Percentiles rank a stretch among this genome's conserved stretches.
Evolutionary conservation across 1,140 invertebrate genomes (phyloP).

Genomic region (Asbolus verrucosus): DNA sequence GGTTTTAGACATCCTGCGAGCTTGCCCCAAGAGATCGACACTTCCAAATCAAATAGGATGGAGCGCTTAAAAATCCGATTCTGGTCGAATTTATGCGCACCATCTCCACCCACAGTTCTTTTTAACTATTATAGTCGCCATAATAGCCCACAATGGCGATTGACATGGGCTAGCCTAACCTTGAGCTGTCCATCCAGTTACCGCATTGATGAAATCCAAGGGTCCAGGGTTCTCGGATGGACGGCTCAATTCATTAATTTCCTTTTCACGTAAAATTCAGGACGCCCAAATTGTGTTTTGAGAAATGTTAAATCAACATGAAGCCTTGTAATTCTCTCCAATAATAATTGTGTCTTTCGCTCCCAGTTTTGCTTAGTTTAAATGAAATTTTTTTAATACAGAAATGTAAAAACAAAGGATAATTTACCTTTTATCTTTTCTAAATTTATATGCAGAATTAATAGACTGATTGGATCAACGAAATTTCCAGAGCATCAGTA

Average conservation of each 20-base stretch:
- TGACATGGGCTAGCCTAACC: no score
- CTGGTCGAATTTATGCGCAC: neutral
- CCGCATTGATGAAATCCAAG: neutral
- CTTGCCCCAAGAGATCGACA: slow-evolving; percentile 16
- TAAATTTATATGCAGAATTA: no score
- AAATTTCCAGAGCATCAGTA: no score
- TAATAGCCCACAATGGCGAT: no score
- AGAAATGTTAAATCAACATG: neutral
- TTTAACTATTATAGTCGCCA: no score
- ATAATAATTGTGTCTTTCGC: neutral
- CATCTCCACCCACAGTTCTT: slow-evolving; percentile 8
- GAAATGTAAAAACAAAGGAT: no score
- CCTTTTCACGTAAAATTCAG: slow-evolving; percentile 8
- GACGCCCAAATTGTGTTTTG: slow-evolving; percentile 2
- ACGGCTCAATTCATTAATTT: slow-evolving; percentile 25
- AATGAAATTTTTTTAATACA: no score
- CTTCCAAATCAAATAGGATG: slow-evolving; percentile 25
- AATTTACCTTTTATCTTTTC: no score
- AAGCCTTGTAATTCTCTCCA: neutral
- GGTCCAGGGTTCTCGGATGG: neutral
- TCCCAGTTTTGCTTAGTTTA: no score
- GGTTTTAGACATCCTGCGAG: slow-evolving; percentile 2
- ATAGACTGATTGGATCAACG: no score
- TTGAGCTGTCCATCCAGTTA: neutral
- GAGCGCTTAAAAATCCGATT: slow-evolving; percentile 28